Evolutionary conservation across 2,888 invertebrate genomes (phyloP), one percentile per base, ranked within the genome.

Genomic region (Lepidochrysops patricia): DNA sequence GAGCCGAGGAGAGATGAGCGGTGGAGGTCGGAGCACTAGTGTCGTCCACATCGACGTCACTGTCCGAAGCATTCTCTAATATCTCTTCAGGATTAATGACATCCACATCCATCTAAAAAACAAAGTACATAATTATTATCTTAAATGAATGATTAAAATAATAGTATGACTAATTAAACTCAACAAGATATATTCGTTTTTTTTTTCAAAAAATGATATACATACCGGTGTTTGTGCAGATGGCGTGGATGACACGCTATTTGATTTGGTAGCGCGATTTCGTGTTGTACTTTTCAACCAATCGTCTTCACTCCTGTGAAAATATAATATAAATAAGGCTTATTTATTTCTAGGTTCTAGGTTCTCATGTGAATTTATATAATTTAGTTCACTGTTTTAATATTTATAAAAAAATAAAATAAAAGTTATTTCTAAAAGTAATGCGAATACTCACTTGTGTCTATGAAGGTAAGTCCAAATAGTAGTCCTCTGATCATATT

Each of bases 391-490:
- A n/a, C n/a, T n/a, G n/a, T n/a, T n/a, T n/a, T n/a, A n/a, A n/a
- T n/a, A n/a, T n/a, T n/a, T n/a, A 9, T 49, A 15, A 29, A 43
- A 37, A 19, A 35, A 13, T 7, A 37, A 2, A 37, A n/a, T n/a
- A n/a, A n/a, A n/a, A n/a, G n/a, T n/a, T n/a, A n/a, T n/a, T n/a
- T n/a, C n/a, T n/a, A 15, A 19, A 15, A 37, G 34, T 13, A 35
- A 29, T 7, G 2, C 6, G n/a, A 29, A n/a, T 9, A 57, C 58
- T 62, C 48, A 88, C 89, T 82, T 85, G 74, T 93, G 92, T 61
- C 97, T 91, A 79, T 98, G 98, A 60, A 98, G 87, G 79, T 98
- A 98, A n/a, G 98, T 96, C 98, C 98, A 98, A 29, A 97, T 93
- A 71, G 98, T 97, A 3, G 96, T 92, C 70, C 96, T 94, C 1